Percentiles rank a stretch among this genome's conserved stretches.
These are phyloP conservation scores for Pelvicachromis taeniatus DNA, from an alignment of 2,113 vertebrate genomes.

Conservation along the genomic window DNA sequence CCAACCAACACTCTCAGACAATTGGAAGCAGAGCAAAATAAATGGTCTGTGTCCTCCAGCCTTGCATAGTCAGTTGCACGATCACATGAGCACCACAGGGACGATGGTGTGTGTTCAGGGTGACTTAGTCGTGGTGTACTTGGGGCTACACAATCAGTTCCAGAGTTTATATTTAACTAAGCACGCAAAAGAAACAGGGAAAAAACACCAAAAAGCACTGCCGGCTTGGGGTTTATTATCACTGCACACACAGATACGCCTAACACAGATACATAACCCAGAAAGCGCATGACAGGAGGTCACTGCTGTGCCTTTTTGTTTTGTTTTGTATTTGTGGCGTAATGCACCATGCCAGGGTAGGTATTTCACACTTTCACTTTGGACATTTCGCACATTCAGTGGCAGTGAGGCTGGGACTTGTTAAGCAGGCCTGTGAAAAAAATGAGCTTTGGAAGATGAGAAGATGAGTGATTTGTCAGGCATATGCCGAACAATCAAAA, in stretches of 20 bases:
- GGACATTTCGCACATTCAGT: not conserved
- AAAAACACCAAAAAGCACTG: not conserved
- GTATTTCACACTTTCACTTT: not conserved
- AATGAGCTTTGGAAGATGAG: conserved; percentile 13
- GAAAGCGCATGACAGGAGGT: conserved; percentile 11
- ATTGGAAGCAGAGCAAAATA: conserved; percentile 37
- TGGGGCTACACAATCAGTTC: conserved; percentile 35
- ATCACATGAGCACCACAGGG: conserved; percentile 44
- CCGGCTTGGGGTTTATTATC: not conserved
- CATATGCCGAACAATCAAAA: not conserved
- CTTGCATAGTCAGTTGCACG: conserved; percentile 37
- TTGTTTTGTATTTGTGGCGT: not conserved
- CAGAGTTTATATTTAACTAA: conserved; percentile 63
- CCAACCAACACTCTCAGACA: not conserved
- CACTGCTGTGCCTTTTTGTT: not conserved
- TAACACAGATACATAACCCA: not conserved
- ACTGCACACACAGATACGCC: not conserved
- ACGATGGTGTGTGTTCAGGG: conserved; percentile 44
- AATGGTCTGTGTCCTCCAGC: conserved; percentile 49
- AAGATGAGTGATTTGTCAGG: not conserved
- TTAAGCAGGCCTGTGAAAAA: not conserved
- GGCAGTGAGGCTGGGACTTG: not conserved
- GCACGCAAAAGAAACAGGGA: not conserved
- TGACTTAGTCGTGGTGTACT: conserved; percentile 53
- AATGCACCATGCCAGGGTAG: not conserved